Conservation (phyloP, 2,888 invertebrate genomes). For the Coleophora flavipennella region DNA sequence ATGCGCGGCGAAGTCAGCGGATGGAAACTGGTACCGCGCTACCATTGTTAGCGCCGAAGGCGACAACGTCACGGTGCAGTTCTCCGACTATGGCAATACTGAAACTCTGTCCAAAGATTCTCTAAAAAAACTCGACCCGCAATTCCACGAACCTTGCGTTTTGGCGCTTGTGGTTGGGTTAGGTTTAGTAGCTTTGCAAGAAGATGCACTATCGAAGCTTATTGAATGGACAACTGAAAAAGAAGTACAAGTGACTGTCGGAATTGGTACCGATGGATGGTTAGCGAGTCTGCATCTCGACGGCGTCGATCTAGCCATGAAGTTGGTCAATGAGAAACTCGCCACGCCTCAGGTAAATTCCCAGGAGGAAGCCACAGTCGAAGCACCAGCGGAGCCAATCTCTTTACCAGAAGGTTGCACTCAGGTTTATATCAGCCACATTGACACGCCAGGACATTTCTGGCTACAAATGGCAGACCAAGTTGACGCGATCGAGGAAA, state of each 20-base stretch:
- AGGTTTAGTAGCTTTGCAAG: constrained; percentile 50
- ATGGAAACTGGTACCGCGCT: constrained; percentile 82
- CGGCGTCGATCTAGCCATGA: constrained; percentile 64
- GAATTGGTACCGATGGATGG: constrained; percentile 70
- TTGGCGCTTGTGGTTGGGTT: constrained; percentile 50
- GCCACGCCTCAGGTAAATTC: constrained; percentile 39
- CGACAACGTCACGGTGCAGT: constrained; percentile 65
- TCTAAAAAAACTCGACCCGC: constrained; percentile 60
- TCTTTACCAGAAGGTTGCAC: constrained; percentile 47
- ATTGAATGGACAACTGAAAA: constrained; percentile 60
- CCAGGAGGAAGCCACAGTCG: constrained; percentile 29
- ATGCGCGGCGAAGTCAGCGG: constrained; percentile 75
- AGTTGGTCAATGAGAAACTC: constrained; percentile 52
- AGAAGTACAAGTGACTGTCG: constrained; percentile 68
- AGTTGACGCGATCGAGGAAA: constrained; percentile 64
- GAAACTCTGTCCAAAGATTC: constrained; percentile 65
- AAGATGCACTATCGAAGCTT: constrained; percentile 42
- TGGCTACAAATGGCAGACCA: constrained; percentile 79
- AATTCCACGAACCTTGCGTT: constrained; percentile 55
- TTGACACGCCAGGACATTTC: constrained; percentile 83
- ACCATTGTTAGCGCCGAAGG: constrained; percentile 60
- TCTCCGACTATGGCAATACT: constrained; percentile 80
- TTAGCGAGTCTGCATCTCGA: constrained; percentile 63
- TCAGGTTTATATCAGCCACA: constrained; percentile 76
- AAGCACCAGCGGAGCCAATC: constrained; percentile 32